Evolutionary conservation across 2,797 vertebrate genomes (phyloP).

Genomic region (Eulemur albifrons): DNA sequence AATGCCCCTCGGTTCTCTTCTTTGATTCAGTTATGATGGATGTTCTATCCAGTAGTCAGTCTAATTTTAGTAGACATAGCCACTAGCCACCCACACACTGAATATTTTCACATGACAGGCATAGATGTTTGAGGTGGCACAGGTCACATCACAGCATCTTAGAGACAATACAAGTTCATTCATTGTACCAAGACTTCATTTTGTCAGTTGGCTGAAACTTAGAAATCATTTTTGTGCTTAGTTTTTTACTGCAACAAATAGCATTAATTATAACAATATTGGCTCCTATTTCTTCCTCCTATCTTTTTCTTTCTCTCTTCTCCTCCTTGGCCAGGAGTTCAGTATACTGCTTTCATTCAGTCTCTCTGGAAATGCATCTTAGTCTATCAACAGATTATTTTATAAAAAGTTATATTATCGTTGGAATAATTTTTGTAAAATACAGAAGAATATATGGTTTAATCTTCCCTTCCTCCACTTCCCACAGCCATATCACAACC

Average conservation of each 20-base stretch:
- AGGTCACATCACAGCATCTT: background rate
- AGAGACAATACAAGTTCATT: background rate
- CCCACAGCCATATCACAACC: conserved; percentile 93
- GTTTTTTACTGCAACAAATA: background rate
- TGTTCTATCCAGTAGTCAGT: background rate
- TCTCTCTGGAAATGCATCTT: conserved; percentile 3
- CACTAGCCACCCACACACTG: background rate
- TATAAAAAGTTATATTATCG: background rate
- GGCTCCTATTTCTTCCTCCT: background rate
- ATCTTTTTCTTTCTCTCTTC: background rate
- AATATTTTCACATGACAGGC: background rate
- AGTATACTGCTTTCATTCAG: background rate
- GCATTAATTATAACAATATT: background rate
- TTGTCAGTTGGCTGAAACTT: background rate
- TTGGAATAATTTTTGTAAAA: conserved; percentile 35
- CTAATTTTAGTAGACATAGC: background rate
- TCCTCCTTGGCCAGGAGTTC: background rate
- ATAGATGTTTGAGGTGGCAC: background rate
- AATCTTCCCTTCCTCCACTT: conserved; percentile 12
- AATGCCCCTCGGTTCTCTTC: background rate
- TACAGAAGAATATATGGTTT: background rate
- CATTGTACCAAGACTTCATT: conserved; percentile 11
- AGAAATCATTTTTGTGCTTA: background rate
- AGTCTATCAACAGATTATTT: conserved; percentile 36
- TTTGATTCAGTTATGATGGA: background rate